Base-by-base conservation (phyloP, 1,140 invertebrate species). In the Aplysia californica region DNA sequence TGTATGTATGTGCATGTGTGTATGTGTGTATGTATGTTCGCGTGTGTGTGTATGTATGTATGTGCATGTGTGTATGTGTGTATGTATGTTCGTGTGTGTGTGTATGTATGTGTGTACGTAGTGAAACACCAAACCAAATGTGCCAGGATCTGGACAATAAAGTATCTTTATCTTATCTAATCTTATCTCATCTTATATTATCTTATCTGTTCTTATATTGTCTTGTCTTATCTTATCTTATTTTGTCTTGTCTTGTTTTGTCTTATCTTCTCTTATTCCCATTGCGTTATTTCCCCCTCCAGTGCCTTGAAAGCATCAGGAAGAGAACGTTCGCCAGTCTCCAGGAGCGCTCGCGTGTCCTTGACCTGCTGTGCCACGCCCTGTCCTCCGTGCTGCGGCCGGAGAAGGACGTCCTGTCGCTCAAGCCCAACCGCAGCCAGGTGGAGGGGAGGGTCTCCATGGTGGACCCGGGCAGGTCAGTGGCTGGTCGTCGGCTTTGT, bases 361-460 rank as follows among this genome's bases (percentile, higher is more conserved):
- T 89, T 29, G 89, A 90, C 69, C 82, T 90, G 2, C 81, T 90
- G 26, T 87, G 87, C 77, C 84, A 88, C 61, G 71, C 86, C 65
- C 77, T 84, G 26, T 83, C 84, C 3, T 83, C 86, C 18, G 72
- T 75, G 23, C 56, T 75, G 36, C 72, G 72, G 20, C 72, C 72
- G 23, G 72, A 75, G 35, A 64, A 50, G 55, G 72, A 75, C 31
- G 50, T 35, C 39, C 72, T 75, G 31, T 23, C 35, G 2, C 2
- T 55, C 20, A 75, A 66, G 39, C 72, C 72, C 26, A 75, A 75
- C 41, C 59, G 72, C 31, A 50, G 72, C 59, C 72, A 75, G 29
- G n/a, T 75, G 1, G 72, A 75, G 10, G 72, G 72, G 4, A 75
- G 72, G 38, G 20, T 35, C 21, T 75, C 72, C 0, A 75, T 75